Base-by-base conservation (phyloP, 2,113 vertebrate species). In the Charina bottae region DNA sequence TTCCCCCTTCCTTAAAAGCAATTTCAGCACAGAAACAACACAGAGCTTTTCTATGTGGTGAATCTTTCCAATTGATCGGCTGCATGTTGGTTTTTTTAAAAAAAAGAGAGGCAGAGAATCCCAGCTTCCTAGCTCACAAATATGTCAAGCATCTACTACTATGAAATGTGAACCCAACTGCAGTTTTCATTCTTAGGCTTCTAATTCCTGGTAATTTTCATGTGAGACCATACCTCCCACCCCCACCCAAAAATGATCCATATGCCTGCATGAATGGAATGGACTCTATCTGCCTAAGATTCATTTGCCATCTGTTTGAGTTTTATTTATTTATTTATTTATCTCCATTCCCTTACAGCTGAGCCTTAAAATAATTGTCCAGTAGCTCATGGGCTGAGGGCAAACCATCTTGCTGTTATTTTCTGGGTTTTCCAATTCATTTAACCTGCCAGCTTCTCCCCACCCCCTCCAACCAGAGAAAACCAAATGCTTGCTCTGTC, bases 281-380 rank as follows among this genome's bases (percentile, higher is more conserved):
- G 90, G 94, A 96, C 90, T 93, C 94, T 92, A 3, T 0, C 23
- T 95, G 95, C 91, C 94, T 95, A 95, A 95, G 83, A 94, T 94
- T 96, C 94, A 92, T 59, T 85, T 89, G 49, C 97, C 97, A 97
- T 98, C 97, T 97, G 97, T 95, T 97, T 97, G 92, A 28, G 46
- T n/a, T 46, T 15, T 42, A 26, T 87, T 60, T 60, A 33, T 86
- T 60, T 60, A 33, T 86, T 72, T 86, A 2, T 56, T 86, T n/a
- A 9, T 64, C 7, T 55, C 11, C 26, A 15, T 49, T 11, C 12
- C 93, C 96, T 97, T 97, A 92, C 96, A 97, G 97, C 96, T 96
- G 96, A 95, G 93, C 96, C 97, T 96, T 95, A 94, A 97, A 85
- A 96, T 97, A 97, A 98, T 98, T 97, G 96, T 98, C 97, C 97